A percentile compares a stretch with the other conserved stretches of the same genome.
These are phyloP conservation scores for Cephalopachus bancanus DNA, from an alignment of 2,797 vertebrate genomes.

Conservation along the genomic window DNA sequence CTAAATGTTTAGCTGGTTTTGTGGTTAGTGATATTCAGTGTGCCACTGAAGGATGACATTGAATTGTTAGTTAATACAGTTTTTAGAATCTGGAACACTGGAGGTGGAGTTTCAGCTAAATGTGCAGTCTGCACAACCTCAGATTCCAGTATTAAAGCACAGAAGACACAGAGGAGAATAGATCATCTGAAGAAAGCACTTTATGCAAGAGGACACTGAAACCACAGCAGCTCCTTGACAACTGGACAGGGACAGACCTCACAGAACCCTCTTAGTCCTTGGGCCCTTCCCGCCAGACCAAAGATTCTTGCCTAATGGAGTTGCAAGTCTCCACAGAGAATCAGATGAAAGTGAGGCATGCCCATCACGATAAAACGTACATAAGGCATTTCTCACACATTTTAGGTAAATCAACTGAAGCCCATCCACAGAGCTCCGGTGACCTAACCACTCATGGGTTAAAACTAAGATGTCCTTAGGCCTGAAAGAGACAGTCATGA, in stretches of 20 bases:
- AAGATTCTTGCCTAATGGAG: not conserved
- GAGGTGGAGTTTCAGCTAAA: not conserved
- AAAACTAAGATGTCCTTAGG: not conserved
- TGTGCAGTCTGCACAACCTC: not conserved
- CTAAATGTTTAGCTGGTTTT: conserved; percentile 1
- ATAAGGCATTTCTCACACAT: not conserved
- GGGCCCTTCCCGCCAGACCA: not conserved
- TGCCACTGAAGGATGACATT: not conserved
- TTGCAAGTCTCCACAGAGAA: not conserved
- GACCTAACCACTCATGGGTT: not conserved
- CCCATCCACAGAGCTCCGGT: not conserved
- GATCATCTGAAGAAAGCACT: not conserved
- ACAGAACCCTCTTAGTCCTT: not conserved
- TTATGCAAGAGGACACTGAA: not conserved
- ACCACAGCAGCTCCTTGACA: not conserved
- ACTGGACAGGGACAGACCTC: not conserved
- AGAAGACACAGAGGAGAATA: not conserved
- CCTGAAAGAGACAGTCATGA: not conserved
- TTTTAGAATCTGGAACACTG: not conserved
- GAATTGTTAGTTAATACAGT: not conserved
- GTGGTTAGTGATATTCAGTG: not conserved
- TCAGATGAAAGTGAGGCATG: not conserved
- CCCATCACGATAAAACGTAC: not conserved
- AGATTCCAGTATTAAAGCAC: not conserved
- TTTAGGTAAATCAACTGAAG: not conserved